A percentile compares a stretch with the other conserved stretches of the same genome.
These are phyloP conservation scores for Onchidella celtica DNA, from an alignment of 2,888 invertebrate species.

Conservation along the genomic window DNA sequence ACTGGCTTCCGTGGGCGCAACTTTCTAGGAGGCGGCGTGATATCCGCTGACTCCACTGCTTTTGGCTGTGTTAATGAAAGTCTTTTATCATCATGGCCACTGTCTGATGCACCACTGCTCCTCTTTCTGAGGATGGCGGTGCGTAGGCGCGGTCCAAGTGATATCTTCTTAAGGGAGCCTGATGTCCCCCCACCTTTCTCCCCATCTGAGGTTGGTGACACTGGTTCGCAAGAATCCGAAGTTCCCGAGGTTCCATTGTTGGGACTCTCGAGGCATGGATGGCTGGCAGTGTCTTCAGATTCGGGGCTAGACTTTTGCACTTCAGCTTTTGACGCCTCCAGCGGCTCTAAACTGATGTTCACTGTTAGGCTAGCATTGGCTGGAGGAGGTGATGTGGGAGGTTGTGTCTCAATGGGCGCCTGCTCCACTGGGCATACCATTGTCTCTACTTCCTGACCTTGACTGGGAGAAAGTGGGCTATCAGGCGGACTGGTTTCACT, in stretches of 20 bases:
- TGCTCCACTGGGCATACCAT: neutral
- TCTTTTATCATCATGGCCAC: slow-evolving; percentile 23
- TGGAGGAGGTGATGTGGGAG: neutral
- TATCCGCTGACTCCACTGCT: slow-evolving; percentile 23
- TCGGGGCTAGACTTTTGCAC: slow-evolving; percentile 17
- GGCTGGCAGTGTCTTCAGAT: neutral
- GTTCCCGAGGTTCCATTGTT: too few relatives aligned
- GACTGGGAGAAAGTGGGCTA: too few relatives aligned
- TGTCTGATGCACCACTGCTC: slow-evolving; percentile 45
- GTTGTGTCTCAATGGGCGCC: neutral
- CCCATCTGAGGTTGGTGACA: slow-evolving; percentile 6
- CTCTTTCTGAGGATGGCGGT: slow-evolving; percentile 53
- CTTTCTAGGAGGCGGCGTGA: slow-evolving; percentile 50
- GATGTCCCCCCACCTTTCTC: slow-evolving; percentile 30
- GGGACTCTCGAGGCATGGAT: neutral
- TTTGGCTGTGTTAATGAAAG: slow-evolving; percentile 39
- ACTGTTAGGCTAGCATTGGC: neutral
- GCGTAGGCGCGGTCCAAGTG: slow-evolving; percentile 50
- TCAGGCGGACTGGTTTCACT: neutral
- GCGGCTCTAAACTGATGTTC: neutral
- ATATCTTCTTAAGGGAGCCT: slow-evolving; percentile 48
- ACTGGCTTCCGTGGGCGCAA: slow-evolving; percentile 6
- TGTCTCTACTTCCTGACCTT: neutral
- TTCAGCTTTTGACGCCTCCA: neutral
- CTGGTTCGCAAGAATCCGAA: neutral